Evolutionary conservation across 2,113 vertebrate genomes (phyloP).

Genomic region (Pelusios castaneus): DNA sequence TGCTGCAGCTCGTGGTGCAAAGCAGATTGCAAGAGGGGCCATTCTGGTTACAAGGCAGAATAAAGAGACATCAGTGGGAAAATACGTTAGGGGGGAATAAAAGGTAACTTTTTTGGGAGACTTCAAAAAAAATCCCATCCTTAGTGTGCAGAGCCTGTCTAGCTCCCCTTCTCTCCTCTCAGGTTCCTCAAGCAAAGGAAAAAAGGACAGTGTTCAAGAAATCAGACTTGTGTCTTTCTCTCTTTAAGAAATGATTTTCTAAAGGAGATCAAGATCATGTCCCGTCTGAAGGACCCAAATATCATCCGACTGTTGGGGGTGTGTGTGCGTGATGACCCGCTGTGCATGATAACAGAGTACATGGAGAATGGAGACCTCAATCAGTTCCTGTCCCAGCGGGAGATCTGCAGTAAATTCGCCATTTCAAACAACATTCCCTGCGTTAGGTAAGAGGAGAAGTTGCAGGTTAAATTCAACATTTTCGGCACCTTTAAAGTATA

Average conservation of each 20-base stretch:
- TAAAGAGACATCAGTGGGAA: not conserved
- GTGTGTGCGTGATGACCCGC: conserved; percentile 83
- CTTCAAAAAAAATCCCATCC: not conserved
- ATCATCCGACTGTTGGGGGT: conserved; percentile 89
- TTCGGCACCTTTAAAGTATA: not conserved
- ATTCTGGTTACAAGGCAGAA: not conserved
- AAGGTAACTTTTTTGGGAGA: not conserved
- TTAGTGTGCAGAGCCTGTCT: not conserved
- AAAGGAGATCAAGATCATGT: conserved; percentile 91
- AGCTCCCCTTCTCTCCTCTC: not conserved
- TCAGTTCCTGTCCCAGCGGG: conserved; percentile 84
- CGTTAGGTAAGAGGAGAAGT: conserved; percentile 43
- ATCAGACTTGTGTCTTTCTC: not conserved
- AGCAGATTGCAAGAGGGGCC: too few relatives aligned
- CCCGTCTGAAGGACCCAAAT: conserved; percentile 85
- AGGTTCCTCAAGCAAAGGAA: not conserved
- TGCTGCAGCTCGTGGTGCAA: not conserved
- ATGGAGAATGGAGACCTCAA: conserved; percentile 82
- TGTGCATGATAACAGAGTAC: conserved; percentile 84
- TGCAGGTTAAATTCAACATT: not conserved
- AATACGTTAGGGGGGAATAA: not conserved
- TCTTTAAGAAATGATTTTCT: conserved; percentile 84
- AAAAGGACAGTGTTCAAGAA: not conserved
- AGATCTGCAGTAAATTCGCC: conserved; percentile 82
- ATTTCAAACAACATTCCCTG: conserved; percentile 73